Evolutionary conservation across 2,113 vertebrate species (phyloP).

Genomic region (Albula glossodonta): DNA sequence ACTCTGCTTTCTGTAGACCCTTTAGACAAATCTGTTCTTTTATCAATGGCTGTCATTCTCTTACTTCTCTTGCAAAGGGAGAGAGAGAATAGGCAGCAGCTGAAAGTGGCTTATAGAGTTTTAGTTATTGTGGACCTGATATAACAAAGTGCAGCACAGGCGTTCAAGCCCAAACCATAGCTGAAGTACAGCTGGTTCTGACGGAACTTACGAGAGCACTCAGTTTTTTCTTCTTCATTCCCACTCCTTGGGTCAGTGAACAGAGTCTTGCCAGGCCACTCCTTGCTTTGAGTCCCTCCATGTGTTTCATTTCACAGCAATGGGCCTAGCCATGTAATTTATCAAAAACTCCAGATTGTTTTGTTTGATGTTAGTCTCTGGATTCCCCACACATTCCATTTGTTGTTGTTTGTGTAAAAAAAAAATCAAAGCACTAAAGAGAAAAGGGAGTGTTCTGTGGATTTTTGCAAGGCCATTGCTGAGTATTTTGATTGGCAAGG

Average conservation of each 20-base stretch:
- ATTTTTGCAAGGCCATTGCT: not conserved
- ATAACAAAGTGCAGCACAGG: not conserved
- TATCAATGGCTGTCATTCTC: not conserved
- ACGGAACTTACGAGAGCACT: not conserved
- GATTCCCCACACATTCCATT: not conserved
- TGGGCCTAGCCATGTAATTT: not conserved
- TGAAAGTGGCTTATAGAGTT: not conserved
- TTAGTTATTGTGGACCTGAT: constrained; percentile 1
- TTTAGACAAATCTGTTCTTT: no score
- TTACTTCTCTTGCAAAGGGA: not conserved
- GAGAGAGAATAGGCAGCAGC: not conserved
- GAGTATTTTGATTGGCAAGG: constrained; percentile 22
- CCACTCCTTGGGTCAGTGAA: not conserved
- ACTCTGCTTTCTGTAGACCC: no score
- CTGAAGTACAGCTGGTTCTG: constrained; percentile 18
- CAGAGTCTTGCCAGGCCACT: not conserved
- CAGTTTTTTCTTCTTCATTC: not conserved
- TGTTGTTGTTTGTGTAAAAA: not conserved
- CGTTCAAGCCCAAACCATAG: not conserved
- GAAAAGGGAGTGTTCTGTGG: not conserved
- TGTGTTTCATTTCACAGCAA: not conserved
- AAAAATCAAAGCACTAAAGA: not conserved
- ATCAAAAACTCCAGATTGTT: not conserved
- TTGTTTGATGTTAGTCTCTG: not conserved
- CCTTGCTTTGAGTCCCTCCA: not conserved